Conservation (phyloP, 35 echinoderm and acorn worm genomes). For the Holothuria glaberrima region DNA sequence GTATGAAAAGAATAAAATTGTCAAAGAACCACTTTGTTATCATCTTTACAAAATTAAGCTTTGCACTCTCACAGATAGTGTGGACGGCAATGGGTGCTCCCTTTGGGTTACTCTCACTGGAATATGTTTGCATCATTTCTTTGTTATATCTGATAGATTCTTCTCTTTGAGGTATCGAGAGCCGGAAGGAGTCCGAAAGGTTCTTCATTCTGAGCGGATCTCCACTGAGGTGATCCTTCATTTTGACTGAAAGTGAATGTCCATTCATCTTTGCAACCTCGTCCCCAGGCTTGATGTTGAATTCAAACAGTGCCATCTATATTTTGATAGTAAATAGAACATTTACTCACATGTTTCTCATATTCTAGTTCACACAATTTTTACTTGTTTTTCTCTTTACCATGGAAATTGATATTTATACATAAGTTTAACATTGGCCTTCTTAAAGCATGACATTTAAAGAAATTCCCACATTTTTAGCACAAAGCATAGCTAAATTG, state of each 20-base stretch:
- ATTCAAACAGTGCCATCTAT: constrained; percentile 36
- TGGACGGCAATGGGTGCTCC: constrained; percentile 1
- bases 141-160: neutral
- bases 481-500: too few relatives aligned
- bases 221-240: neutral
- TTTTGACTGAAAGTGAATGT: constrained; percentile 12
- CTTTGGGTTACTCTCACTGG: constrained; percentile 16
- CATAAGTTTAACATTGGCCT: too few relatives aligned
- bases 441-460: too few relatives aligned
- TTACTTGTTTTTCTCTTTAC: too few relatives aligned
- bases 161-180: neutral
- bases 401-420: too few relatives aligned
- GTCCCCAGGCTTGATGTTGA: constrained; percentile 30
- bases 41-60: too few relatives aligned
- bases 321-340: too few relatives aligned
- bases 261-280: neutral
- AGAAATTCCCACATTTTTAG: too few relatives aligned
- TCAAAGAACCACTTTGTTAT: too few relatives aligned
- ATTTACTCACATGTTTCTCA: too few relatives aligned
- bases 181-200: neutral
- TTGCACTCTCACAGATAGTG: neutral
- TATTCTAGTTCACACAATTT: too few relatives aligned
- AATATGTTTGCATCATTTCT: neutral
- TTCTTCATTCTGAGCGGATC: neutral
- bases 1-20: too few relatives aligned